phyloP scores from a whole-genome alignment of 1,140 invertebrate genomes.

The Galleria mellonella region DNA sequence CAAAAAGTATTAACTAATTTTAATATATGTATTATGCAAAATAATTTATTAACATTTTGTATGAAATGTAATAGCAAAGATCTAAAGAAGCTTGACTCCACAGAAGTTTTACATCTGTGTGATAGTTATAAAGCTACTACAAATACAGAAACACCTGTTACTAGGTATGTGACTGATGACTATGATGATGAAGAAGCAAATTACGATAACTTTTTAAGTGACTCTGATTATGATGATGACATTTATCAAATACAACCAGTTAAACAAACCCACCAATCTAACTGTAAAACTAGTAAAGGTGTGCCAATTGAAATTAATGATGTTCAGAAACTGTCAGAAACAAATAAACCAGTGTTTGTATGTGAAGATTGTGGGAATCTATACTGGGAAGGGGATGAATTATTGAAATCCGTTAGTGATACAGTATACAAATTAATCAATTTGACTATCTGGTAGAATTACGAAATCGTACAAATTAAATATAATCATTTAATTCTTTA shows the following conservation, averaged over 20 bases:
- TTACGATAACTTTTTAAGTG: slow-evolving; percentile 54
- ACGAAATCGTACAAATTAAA: slow-evolving; percentile 13
- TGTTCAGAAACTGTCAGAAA: slow-evolving; percentile 26
- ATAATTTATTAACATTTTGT: slow-evolving; percentile 43
- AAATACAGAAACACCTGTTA: slow-evolving; percentile 2
- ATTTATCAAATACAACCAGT: slow-evolving; percentile 6
- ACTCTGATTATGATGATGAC: slow-evolving; percentile 55
- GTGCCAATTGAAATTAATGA: slow-evolving; percentile 37
- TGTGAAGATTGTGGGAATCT: slow-evolving; percentile 60
- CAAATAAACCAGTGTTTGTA: slow-evolving; percentile 33
- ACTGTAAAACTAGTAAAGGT: slow-evolving; percentile 43
- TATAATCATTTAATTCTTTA: slow-evolving; percentile 14
- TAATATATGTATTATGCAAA: slow-evolving; percentile 37
- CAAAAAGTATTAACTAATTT: slow-evolving; percentile 40
- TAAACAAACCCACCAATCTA: slow-evolving; percentile 4
- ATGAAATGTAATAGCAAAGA: slow-evolving; percentile 48
- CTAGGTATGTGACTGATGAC: slow-evolving; percentile 18
- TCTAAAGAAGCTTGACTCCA: slow-evolving; percentile 26
- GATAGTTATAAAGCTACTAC: slow-evolving; percentile 15
- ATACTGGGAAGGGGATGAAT: slow-evolving; percentile 50
- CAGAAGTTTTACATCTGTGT: slow-evolving; percentile 40
- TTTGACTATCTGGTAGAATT: slow-evolving; percentile 17
- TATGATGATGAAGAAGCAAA: slow-evolving; percentile 35
- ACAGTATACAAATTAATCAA: slow-evolving; percentile 21
- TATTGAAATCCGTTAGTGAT: slow-evolving; percentile 22